Conservation (phyloP, 2,797 vertebrate species). For the Meriones psammophilus region DNA sequence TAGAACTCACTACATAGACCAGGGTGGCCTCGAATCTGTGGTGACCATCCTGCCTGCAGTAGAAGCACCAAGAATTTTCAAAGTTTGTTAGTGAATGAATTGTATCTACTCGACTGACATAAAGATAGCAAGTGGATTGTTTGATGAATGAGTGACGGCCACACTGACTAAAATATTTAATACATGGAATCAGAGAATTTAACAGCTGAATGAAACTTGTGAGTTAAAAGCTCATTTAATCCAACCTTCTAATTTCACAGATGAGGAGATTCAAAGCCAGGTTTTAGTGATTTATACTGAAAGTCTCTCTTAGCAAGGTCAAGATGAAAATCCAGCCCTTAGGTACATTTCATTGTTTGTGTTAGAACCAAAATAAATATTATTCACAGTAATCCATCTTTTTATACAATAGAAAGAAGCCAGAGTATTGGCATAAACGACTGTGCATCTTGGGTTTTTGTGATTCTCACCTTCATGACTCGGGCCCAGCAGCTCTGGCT, state of each 20-base stretch:
- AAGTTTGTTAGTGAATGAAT: constrained; percentile 40
- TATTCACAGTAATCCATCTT: constrained; percentile 8
- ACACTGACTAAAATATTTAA: background rate
- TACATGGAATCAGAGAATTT: constrained; percentile 15
- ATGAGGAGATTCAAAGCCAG: background rate
- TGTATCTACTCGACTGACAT: background rate
- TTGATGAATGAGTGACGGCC: background rate
- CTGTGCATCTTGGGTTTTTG: background rate
- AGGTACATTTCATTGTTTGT: background rate
- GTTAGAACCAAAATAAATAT: background rate
- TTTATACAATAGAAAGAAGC: background rate
- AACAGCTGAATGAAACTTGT: background rate
- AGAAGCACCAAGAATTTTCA: background rate
- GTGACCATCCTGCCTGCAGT: background rate
- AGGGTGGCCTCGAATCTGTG: background rate
- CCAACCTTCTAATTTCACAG: constrained; percentile 32
- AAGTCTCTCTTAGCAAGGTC: background rate
- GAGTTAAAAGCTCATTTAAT: background rate
- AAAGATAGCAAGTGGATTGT: background rate
- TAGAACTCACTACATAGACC: background rate
- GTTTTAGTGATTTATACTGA: background rate
- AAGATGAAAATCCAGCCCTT: background rate
- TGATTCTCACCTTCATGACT: background rate
- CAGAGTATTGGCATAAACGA: background rate
- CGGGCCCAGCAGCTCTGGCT: background rate